These are phyloP conservation scores for Axea sp. DNA, from an alignment of 2,888 invertebrate genomes.

Conservation along the genomic window DNA sequence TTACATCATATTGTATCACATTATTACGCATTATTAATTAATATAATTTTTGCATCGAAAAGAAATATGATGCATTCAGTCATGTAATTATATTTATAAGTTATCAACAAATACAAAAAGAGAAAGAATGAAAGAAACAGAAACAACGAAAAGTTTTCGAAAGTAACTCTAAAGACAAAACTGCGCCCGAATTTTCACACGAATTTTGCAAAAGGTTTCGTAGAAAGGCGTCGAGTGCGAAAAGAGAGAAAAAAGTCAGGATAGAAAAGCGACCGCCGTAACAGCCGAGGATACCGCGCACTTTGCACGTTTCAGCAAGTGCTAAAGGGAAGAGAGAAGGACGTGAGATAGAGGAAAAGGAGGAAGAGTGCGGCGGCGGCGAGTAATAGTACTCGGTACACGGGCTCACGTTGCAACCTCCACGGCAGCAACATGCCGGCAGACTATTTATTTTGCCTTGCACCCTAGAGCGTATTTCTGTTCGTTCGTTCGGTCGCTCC, in stretches of 20 bases:
- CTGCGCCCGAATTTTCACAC: constrained; percentile 25
- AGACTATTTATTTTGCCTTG: constrained; percentile 65
- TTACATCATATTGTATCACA: too few species aligned
- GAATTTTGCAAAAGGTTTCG: constrained; percentile 24
- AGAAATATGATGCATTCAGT: too few species aligned
- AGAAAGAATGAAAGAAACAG: not conserved
- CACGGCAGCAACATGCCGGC: constrained; percentile 63
- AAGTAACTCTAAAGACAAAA: constrained; percentile 18
- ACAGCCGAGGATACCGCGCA: constrained; percentile 54
- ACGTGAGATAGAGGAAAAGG: constrained; percentile 29
- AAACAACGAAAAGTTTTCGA: not conserved
- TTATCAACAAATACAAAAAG: not conserved
- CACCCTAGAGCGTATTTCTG: constrained; percentile 64
- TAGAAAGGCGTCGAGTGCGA: constrained; percentile 30
- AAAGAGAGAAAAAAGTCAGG: constrained; percentile 18
- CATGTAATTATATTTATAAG: too few species aligned
- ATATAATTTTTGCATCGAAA: too few species aligned
- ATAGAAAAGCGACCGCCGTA: constrained; percentile 40
- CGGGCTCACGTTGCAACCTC: constrained; percentile 55
- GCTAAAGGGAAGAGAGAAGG: constrained; percentile 49
- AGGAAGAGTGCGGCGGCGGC: constrained; percentile 25
- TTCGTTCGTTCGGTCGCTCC: constrained; percentile 54
- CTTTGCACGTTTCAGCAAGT: constrained; percentile 61
- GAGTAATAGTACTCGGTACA: constrained; percentile 49
- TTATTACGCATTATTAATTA: too few species aligned